Evolutionary conservation across 2,113 vertebrate genomes (phyloP).

Genomic region (Tragelaphus scriptus): DNA sequence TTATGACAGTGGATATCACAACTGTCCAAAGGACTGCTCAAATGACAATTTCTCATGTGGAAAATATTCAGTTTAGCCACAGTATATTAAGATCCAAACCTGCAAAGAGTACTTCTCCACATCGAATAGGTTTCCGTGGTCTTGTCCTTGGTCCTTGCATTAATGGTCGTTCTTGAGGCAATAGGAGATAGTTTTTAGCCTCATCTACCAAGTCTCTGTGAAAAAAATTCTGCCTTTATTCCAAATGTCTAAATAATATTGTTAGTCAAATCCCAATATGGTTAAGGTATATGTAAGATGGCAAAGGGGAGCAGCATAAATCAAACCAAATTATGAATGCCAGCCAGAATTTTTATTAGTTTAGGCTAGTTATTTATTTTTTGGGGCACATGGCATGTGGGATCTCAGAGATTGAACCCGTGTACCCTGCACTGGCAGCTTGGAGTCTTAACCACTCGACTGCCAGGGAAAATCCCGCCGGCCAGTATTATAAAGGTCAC

Average conservation of each 20-base stretch:
- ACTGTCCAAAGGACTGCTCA: neutral
- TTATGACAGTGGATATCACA: neutral
- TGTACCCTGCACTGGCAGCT: neutral
- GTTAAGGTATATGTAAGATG: neutral
- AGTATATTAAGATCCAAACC: conserved; percentile 75
- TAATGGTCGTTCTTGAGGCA: conserved; percentile 96
- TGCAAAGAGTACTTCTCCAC: conserved; percentile 98
- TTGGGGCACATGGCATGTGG: neutral
- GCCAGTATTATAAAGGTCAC: conserved; percentile 4
- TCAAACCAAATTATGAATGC: neutral
- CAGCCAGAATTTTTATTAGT: neutral
- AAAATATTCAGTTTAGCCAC: neutral
- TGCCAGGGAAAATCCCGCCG: neutral
- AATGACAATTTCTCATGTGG: neutral
- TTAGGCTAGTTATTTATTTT: neutral
- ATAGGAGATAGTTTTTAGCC: conserved; percentile 97
- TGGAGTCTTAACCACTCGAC: neutral
- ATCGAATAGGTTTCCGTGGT: conserved; percentile 96
- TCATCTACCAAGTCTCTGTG: conserved; percentile 97
- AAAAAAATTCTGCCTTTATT: conserved; percentile 41
- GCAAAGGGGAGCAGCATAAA: conserved; percentile 25
- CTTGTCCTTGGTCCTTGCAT: conserved; percentile 98
- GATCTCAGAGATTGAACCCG: neutral
- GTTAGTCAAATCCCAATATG: neutral
- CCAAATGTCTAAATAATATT: neutral